Conservation (phyloP, 2,113 vertebrate genomes). For the Ctenomys sociabilis region DNA sequence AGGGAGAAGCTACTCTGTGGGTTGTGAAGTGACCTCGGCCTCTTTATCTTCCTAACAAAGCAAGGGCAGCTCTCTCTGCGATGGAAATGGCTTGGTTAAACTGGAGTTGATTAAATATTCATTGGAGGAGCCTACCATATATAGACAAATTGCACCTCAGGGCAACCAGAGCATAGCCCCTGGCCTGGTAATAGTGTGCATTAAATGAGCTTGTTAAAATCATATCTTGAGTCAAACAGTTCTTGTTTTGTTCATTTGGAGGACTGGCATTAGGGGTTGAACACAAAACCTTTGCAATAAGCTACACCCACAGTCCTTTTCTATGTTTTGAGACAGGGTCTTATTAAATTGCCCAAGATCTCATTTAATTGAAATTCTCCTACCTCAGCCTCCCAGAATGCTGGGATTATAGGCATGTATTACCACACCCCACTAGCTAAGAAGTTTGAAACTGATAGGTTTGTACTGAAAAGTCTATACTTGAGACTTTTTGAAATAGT, state of each 20-base stretch:
- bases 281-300: background rate
- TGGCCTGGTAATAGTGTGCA: background rate
- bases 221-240: background rate
- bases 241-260: background rate
- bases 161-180: background rate
- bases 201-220: slow-evolving; percentile 17
- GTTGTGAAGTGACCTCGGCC: background rate
- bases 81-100: background rate
- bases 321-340: background rate
- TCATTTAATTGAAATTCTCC: background rate
- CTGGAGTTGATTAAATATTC: slow-evolving; percentile 33
- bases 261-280: background rate
- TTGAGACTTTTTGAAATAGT: slow-evolving; percentile 47
- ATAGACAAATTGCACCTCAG: background rate
- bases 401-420: background rate
- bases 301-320: background rate
- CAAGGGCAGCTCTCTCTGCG: background rate
- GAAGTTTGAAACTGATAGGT: slow-evolving; percentile 30
- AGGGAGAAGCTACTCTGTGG: background rate
- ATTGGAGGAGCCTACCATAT: background rate
- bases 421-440: background rate
- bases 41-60: background rate
- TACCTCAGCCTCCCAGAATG: background rate
- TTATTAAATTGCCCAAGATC: background rate
- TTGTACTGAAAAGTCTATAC: background rate